Base-by-base conservation (phyloP, 2,797 vertebrate genomes). In the Argentina silus region DNA sequence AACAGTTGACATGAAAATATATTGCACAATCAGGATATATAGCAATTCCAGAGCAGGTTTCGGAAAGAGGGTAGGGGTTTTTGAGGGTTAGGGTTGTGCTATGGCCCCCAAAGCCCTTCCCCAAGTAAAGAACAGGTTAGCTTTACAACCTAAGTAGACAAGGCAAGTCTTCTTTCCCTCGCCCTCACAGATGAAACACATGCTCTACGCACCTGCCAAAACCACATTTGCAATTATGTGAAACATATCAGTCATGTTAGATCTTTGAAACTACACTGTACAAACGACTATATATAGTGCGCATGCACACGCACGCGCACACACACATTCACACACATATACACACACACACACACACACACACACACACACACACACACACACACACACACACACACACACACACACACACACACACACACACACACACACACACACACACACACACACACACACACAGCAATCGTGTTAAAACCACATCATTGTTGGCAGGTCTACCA, bases 191-290 rank as follows among this genome's bases (percentile, higher is more conserved):
- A 67, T 78, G 64, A 36, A 75, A 71, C 74, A 79, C 70, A 77
- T 91, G 85, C 63, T 86, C 80, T 43, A 70, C 44, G 82, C 85
- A 87, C 85, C 87, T 89, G 89, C 74, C 83, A 84, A 81, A 87
- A 82, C 82, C 83, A 76, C 80, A 84, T 62, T 3, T 21, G 44
- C 60, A 51, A 60, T 74, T 83, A 76, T 78, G 66, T 85, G 59
- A 84, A 81, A 79, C 80, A 87, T 83, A 85, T 82, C 78, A 86
- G 77, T 88, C 85, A 70, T 88, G 89, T 89, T 80, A 42, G 86
- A 71, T 82, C 89, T 88, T 91, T 89, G 82, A 84, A 80, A 78
- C 65, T 23, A 74, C 55, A 50, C 61, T 74, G n/a, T 47, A 15
- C 7, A 19, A 10, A 8, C 10, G 82, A 86, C 84, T 17, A 17